Evolutionary conservation across 1,140 invertebrate genomes (phyloP), one percentile per base, ranked within the genome.

Genomic region (Drosophila ambigua): DNA sequence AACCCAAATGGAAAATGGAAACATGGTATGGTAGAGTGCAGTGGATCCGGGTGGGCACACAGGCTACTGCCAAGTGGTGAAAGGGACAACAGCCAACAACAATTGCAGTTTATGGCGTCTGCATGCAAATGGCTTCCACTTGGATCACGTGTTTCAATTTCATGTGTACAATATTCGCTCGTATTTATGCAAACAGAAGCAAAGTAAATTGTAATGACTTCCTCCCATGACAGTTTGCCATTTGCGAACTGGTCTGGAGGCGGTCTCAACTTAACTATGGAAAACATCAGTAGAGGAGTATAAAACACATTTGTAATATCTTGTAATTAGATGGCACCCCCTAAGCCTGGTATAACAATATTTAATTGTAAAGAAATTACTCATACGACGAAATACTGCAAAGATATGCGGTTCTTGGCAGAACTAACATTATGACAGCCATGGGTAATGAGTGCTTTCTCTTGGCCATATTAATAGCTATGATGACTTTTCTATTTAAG

Each of bases 51-150:
- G 23, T 24, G 2, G 20, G 20, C 20, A 20, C 20, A 24, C 23
- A 28, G 26, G 26, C 26, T 28, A 28, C 26, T 39, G 35, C 35
- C 35, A 39, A 39, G 35, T 39, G 44, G 45, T 9, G 41, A 11
- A 59, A 35, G 63, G 65, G 41, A 24, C 61, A 39, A 53, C 55
- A 45, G 24, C 55, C 61, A 43, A 23, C 60, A 52, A 51, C 59
- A 48, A 53, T 24, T 79, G 75, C 72, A 83, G 65, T 83, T 83
- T 84, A 83, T 83, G 80, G 59, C 52, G 80, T 83, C 80, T 83
- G 80, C 72, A 84, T 83, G 80, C 66, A 83, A 83, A 82, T 82
- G 79, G 69, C 64, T 62, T 69, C 35, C 74, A 55, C 63, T 83
- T 68, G 39, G 44, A 43, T 26, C 59, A 68, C 68, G 61, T 83